Percentiles rank a stretch among this genome's conserved stretches.
These are phyloP conservation scores for Lepus townsendii DNA, from an alignment of 2,797 vertebrate species.

Conservation along the genomic window DNA sequence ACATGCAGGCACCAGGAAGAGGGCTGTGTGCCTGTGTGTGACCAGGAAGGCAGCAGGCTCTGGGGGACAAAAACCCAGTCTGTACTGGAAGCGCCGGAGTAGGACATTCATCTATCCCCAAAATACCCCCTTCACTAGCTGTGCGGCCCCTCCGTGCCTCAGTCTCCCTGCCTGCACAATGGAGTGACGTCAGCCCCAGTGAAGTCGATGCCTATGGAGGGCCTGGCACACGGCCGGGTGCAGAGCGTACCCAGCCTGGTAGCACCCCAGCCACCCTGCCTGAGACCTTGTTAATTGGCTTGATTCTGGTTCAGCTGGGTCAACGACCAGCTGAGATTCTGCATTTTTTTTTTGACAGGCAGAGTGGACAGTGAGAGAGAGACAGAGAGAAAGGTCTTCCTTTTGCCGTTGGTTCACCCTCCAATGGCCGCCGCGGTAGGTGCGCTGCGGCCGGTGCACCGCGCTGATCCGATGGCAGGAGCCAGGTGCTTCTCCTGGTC, in stretches of 20 bases:
- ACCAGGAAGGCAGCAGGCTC: background rate
- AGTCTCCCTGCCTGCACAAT: background rate
- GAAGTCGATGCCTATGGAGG: background rate
- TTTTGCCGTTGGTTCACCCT: too few relatives aligned
- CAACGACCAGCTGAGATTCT: background rate
- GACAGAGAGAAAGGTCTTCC: too few relatives aligned
- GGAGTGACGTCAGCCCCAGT: background rate
- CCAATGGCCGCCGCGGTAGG: too few relatives aligned
- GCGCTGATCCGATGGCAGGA: too few relatives aligned
- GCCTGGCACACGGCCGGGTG: background rate
- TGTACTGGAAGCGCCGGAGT: background rate
- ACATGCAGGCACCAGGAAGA: rapidly evolving
- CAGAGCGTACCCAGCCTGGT: background rate
- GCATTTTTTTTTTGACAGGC: too few relatives aligned
- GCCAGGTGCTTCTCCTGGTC: too few relatives aligned
- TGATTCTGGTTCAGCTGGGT: background rate
- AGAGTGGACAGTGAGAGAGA: too few relatives aligned
- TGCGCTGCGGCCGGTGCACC: too few relatives aligned
- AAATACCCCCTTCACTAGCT: background rate
- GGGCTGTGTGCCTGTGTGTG: background rate
- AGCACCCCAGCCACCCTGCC: background rate
- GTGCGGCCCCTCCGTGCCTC: background rate
- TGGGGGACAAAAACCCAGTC: background rate
- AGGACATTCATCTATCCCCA: background rate
- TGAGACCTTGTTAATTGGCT: background rate